Evolutionary conservation across 23 tunicate genomes (phyloP).

Genomic region (Styela clava): DNA sequence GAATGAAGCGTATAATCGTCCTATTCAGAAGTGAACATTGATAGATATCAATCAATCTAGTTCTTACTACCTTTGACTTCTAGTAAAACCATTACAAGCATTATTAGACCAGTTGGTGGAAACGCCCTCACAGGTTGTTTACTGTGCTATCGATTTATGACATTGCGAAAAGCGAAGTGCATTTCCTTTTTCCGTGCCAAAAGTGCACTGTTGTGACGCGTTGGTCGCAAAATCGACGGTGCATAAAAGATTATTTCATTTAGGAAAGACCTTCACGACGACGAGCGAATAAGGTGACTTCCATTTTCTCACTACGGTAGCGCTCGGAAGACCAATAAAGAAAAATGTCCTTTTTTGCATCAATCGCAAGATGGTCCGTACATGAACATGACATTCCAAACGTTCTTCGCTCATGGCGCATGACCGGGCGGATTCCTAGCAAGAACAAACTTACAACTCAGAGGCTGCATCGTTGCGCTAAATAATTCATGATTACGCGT

Average conservation of each 20-base stretch:
- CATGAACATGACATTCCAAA: too few species aligned
- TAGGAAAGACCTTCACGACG: background rate
- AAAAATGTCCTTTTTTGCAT: background rate
- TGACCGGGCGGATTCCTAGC: background rate
- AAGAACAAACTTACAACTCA: background rate
- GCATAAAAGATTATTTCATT: background rate
- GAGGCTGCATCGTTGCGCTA: background rate
- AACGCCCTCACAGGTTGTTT: background rate
- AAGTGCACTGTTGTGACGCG: background rate
- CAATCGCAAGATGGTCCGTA: too few species aligned
- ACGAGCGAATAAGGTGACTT: background rate
- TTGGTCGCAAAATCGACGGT: background rate
- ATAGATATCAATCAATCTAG: too few species aligned
- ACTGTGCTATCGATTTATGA: background rate
- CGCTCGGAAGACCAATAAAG: background rate
- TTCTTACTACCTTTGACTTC: too few species aligned
- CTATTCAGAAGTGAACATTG: too few species aligned
- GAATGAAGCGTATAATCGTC: too few species aligned
- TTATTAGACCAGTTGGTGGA: too few species aligned
- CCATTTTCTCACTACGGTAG: background rate
- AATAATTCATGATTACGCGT: slow-evolving; percentile 10
- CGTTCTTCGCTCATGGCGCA: too few species aligned
- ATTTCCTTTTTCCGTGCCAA: background rate
- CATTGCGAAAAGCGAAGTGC: background rate
- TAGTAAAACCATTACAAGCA: too few species aligned